Evolutionary conservation across 2,113 vertebrate species (phyloP), one percentile per base, ranked within the genome.

Genomic region (Neofelis nebulosa): DNA sequence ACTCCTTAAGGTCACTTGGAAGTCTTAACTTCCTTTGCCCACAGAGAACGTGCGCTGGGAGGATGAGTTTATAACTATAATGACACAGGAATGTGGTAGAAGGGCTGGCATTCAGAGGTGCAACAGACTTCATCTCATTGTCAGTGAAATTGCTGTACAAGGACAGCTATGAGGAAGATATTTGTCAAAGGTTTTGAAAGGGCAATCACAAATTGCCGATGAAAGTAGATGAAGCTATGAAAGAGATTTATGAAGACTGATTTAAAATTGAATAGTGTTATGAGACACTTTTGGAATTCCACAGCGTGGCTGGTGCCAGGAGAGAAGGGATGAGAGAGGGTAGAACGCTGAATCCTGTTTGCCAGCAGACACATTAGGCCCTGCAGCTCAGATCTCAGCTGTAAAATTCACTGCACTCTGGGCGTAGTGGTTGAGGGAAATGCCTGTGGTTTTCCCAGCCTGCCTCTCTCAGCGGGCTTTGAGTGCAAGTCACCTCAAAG

Each of bases 281-380:
- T 97, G 98, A 92, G 97, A 66, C 79, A 90, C 93, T 97, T 95
- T 97, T 95, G 89, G 89, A 95, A 48, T 98, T 98, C 97, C 80
- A 57, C 69, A 82, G 61, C 27, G 1, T 97, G 79, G 31, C 90
- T 96, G 93, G 91, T 33, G 95, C 96, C 90, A 97, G 97, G 92
- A 94, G 94, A 93, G 97, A 96, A 97, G 57, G 89, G 68, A 94
- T 68, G 98, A 69, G 92, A 97, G 95, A 71, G 33, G 50, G 96
- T 89, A 97, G 96, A 95, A 74, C 0, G 45, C 63, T 96, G 87
- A 92, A 57, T 38, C 48, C 71, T 97, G 73, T 97, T 92, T 89
- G 97, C 97, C 98, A 97, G 82, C 73, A 98, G 96, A 97, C 80
- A 93, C 93, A 97, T 97, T 97, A 97, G 95, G 79, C 92, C 80